A percentile compares a stretch with the other conserved stretches of the same genome.
Conservation (phyloP, 2,113 vertebrate genomes). For the Notothenia rossii region DNA sequence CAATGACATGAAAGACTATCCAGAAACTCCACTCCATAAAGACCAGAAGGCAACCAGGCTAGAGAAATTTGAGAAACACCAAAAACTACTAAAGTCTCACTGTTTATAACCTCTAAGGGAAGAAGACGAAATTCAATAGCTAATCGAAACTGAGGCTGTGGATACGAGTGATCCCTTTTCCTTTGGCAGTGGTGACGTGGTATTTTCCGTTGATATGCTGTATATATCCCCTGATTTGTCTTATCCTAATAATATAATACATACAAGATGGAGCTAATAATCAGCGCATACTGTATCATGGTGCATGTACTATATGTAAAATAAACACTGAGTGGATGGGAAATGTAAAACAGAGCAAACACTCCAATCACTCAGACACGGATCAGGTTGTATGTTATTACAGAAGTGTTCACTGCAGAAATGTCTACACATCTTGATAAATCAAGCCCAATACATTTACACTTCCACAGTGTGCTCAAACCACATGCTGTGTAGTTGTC, state of each 20-base stretch:
- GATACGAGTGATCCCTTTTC: conserved; percentile 11
- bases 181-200: not conserved
- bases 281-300: not conserved
- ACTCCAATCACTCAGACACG: conserved; percentile 5
- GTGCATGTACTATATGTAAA: conserved; percentile 2
- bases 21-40: conserved; percentile 27
- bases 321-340: conserved; percentile 12
- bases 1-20: conserved; percentile 41
- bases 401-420: conserved; percentile 23
- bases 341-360: conserved; percentile 30
- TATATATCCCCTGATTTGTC: not conserved
- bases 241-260: not conserved
- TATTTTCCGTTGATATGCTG: not conserved
- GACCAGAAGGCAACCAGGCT: conserved; percentile 38
- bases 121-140: conserved; percentile 19
- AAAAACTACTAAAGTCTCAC: conserved; percentile 27
- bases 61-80: conserved; percentile 32
- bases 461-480: conserved; percentile 61
- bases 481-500: conserved; percentile 69
- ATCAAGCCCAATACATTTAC: conserved; percentile 63
- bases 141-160: not conserved
- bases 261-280: not conserved
- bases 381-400: conserved; percentile 45
- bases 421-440: conserved; percentile 55
- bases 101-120: conserved; percentile 35